Conservation (phyloP, 35 echinoderm and acorn worm species). For the Ptychodera flava region DNA sequence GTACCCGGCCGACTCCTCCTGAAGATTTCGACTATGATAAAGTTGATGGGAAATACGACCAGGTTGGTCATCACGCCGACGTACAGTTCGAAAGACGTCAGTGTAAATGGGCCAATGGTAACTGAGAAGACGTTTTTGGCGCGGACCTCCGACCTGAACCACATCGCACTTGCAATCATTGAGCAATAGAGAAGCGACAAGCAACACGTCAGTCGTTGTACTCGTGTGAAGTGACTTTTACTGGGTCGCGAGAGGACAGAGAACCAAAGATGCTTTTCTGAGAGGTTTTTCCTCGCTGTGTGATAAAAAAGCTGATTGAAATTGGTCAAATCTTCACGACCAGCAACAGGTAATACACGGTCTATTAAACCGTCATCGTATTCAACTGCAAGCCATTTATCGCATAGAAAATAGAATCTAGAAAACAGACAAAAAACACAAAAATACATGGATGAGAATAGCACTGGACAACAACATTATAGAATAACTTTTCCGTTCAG, state of each 20-base stretch:
- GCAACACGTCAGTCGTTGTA: background rate
- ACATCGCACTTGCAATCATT: background rate
- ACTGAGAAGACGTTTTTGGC: background rate
- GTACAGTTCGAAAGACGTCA: background rate
- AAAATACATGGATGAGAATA: background rate
- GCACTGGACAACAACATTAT: no score
- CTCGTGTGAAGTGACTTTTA: background rate
- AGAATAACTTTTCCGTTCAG: no score
- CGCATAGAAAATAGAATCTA: conserved; percentile 64
- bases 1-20: background rate
- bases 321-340: conserved; percentile 29
- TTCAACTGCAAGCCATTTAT: conserved; percentile 57
- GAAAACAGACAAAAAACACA: conserved; percentile 6
- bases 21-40: background rate
- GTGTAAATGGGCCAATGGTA: background rate
- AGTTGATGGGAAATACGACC: background rate
- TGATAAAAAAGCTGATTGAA: background rate
- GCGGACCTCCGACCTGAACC: background rate
- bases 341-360: conserved; percentile 39
- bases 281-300: background rate
- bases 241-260: background rate
- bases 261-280: background rate
- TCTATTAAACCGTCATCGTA: conserved; percentile 58
- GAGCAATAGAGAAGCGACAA: background rate
- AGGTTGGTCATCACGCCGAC: background rate